Evolutionary conservation across 2,888 invertebrate genomes (phyloP).

Genomic region (Eumerus sabulonum): DNA sequence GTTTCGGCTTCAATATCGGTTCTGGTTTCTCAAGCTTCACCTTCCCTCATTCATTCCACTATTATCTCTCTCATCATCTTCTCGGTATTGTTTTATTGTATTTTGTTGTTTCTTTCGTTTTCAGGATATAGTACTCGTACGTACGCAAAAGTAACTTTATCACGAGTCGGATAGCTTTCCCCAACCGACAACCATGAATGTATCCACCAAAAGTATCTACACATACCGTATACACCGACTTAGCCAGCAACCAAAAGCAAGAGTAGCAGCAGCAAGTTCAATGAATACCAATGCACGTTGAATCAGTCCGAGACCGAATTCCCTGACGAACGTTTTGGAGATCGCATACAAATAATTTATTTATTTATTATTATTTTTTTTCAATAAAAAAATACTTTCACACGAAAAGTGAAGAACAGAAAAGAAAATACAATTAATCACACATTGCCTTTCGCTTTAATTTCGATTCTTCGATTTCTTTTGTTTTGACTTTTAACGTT

Average conservation of each 20-base stretch:
- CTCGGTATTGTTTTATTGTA: constrained; percentile 37
- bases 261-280: constrained; percentile 48
- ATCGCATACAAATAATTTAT: constrained; percentile 50
- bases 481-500: too few species aligned
- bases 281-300: constrained; percentile 60
- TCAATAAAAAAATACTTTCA: neutral
- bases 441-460: constrained; percentile 12
- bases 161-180: constrained; percentile 31
- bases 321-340: constrained; percentile 78
- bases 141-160: constrained; percentile 38
- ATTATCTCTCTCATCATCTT: constrained; percentile 40
- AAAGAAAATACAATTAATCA: constrained; percentile 19
- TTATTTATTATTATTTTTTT: neutral
- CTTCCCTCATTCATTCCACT: constrained; percentile 7
- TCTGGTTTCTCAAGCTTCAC: constrained; percentile 17
- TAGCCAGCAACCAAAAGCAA: neutral
- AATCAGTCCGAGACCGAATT: constrained; percentile 75
- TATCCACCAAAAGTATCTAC: constrained; percentile 61
- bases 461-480: constrained; percentile 41
- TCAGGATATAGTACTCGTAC: too few species aligned
- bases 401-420: neutral
- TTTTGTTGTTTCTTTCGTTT: too few species aligned
- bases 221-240: constrained; percentile 18
- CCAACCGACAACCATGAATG: constrained; percentile 34
- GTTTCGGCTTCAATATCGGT: too few species aligned